Evolutionary conservation across 2,888 invertebrate species (phyloP), one percentile per base, ranked within the genome.

Genomic region (Candidula unifasciata): DNA sequence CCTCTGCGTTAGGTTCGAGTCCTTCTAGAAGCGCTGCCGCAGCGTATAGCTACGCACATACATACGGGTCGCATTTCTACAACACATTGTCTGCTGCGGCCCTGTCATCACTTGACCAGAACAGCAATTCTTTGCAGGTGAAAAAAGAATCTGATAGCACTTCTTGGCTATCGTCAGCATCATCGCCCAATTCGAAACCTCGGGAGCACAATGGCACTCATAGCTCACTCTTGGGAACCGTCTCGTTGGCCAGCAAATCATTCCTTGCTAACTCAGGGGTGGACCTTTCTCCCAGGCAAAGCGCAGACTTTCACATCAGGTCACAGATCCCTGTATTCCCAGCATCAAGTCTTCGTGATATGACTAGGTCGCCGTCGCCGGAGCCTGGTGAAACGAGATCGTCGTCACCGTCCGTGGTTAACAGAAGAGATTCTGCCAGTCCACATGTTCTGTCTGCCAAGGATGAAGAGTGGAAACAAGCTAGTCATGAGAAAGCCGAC

Each of bases 281-380:
- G n/a, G 84, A 84, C 35, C 66, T 84, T 30, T 76, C 84, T 33
- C 64, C 84, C n/a, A 80, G 79, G 35, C 80, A 84, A 30, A 76
- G 84, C 37, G 74, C 84, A 52, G 84, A 84, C 30, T 84, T 80
- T 68, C 80, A 73, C 76, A 76, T 84, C 24, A 68, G 84, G n/a
- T 76, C 84, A n/a, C 80, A 80, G 74, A 76, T 80, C 0, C 80
- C 84, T 13, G 80, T 84, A n/a, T 84, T 84, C 69, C 84, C 84
- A 6, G 30, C 84, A 0, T 44, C 73, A 13, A 44, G 73, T n/a
- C 64, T 73, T 1, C 60, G 74, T 10, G 80, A 66, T 10, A 30
- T 54, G 66, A 37, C 37, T 24, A 24, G 73, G 3, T 52, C 73
- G 24, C 44, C 73, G 27, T 73, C 73, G 18, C 73, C 73, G 8